Evolutionary conservation across 35 echinoderm and acorn worm genomes (phyloP).

Genomic region (Stichopus chloronotus): DNA sequence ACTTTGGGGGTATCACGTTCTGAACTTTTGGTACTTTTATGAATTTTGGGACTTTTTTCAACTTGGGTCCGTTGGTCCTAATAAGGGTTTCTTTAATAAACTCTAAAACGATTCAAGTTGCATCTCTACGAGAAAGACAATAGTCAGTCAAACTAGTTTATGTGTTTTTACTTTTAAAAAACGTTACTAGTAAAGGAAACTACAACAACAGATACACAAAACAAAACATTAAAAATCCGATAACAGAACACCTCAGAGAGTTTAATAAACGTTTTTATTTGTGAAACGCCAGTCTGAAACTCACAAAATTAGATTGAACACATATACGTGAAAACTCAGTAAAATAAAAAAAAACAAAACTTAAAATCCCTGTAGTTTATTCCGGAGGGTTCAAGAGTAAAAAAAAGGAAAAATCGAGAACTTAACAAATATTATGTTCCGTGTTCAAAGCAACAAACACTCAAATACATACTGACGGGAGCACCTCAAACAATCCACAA

Average conservation of each 20-base stretch:
- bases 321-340: not conserved
- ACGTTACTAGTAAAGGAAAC: too few relatives aligned
- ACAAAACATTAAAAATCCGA: too few relatives aligned
- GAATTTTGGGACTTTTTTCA: slow-evolving; percentile 1
- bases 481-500: too few relatives aligned
- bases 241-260: too few relatives aligned
- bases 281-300: slow-evolving; percentile 3
- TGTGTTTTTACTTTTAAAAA: not conserved
- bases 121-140: not conserved
- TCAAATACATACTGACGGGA: too few relatives aligned
- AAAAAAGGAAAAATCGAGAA: not conserved
- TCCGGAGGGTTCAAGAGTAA: too few relatives aligned
- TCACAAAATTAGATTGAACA: slow-evolving; percentile 5
- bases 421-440: too few relatives aligned
- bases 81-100: not conserved
- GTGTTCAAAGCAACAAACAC: too few relatives aligned
- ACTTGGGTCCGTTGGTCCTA: not conserved
- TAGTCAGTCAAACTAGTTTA: not conserved
- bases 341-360: not conserved
- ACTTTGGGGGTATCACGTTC: not conserved
- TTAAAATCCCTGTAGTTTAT: not conserved
- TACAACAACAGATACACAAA: too few relatives aligned
- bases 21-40: not conserved
- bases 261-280: slow-evolving; percentile 13
- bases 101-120: not conserved